A percentile compares a stretch with the other conserved stretches of the same genome.
These are phyloP conservation scores for Agrilus mali DNA, from an alignment of 2,888 invertebrate genomes.

Conservation along the genomic window DNA sequence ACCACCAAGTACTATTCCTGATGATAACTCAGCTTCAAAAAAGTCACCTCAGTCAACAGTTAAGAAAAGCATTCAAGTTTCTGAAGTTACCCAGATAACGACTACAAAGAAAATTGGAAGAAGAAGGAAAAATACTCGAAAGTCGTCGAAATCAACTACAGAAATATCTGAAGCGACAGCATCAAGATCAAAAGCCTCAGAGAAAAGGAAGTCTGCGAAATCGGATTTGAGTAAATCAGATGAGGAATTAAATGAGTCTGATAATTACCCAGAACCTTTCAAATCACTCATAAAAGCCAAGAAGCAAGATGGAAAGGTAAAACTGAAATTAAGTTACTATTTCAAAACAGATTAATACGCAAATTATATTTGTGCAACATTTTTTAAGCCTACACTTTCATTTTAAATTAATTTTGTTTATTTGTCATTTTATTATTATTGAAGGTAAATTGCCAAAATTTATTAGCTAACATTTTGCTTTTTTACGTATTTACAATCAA, in stretches of 20 bases:
- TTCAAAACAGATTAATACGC: background rate
- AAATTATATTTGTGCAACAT: background rate
- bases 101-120: slow-evolving; percentile 9
- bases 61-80: slow-evolving; percentile 1
- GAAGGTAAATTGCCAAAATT: too few species aligned
- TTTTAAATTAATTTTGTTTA: too few species aligned
- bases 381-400: too few species aligned
- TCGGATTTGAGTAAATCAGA: slow-evolving; percentile 24
- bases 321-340: slow-evolving; percentile 1
- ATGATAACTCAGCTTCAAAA: background rate
- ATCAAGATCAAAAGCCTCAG: background rate
- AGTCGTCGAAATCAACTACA: background rate
- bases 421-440: too few species aligned
- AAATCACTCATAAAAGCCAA: slow-evolving; percentile 52
- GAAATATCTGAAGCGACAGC: background rate
- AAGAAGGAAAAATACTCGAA: slow-evolving; percentile 4
- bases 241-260: slow-evolving; percentile 44
- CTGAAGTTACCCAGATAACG: slow-evolving; percentile 2
- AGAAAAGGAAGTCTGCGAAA: slow-evolving; percentile 8
- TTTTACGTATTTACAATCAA: too few species aligned
- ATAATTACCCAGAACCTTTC: slow-evolving; percentile 53
- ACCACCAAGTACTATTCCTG: background rate
- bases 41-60: slow-evolving; percentile 2
- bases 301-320: slow-evolving; percentile 25
- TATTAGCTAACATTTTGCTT: too few species aligned